Conservation (phyloP, 2,888 invertebrate genomes). For the Xestia xanthographa region DNA sequence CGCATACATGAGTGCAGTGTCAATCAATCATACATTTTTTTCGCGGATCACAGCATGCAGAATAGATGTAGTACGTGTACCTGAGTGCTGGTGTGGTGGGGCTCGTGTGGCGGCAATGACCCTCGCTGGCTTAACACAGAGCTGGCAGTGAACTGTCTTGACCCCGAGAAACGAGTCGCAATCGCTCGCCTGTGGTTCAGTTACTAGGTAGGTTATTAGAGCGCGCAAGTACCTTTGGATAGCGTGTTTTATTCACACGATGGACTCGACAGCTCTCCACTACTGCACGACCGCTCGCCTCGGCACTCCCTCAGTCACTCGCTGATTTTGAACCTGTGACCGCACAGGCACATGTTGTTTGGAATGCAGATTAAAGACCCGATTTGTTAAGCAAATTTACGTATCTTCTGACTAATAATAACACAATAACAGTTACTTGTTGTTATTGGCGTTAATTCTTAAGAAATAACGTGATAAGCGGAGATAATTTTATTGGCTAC, state of each 20-base stretch:
- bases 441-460: slow-evolving; percentile 26
- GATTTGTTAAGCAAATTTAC: slow-evolving; percentile 29
- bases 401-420: slow-evolving; percentile 24
- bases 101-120: slow-evolving; percentile 77
- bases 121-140: slow-evolving; percentile 70
- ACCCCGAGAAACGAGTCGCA: slow-evolving; percentile 72
- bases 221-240: slow-evolving; percentile 66
- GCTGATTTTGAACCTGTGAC: slow-evolving; percentile 67
- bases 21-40: slow-evolving; percentile 22
- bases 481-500: slow-evolving; percentile 8
- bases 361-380: slow-evolving; percentile 49
- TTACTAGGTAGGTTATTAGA: slow-evolving; percentile 75
- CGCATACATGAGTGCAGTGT: slow-evolving; percentile 24
- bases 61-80: slow-evolving; percentile 60
- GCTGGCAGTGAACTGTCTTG: slow-evolving; percentile 81
- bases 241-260: slow-evolving; percentile 44
- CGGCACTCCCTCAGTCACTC: slow-evolving; percentile 77
- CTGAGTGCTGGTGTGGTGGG: slow-evolving; percentile 71
- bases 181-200: slow-evolving; percentile 67
- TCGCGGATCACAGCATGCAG: slow-evolving; percentile 53
- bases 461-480: slow-evolving; percentile 29
- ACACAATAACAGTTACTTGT: slow-evolving; percentile 19
- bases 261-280: slow-evolving; percentile 47
- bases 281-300: slow-evolving; percentile 77
- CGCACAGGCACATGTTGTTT: slow-evolving; percentile 53